A percentile compares a stretch with the other conserved stretches of the same genome.
Conservation (phyloP, 2,888 invertebrate genomes). For the Nemoura dubitans region DNA sequence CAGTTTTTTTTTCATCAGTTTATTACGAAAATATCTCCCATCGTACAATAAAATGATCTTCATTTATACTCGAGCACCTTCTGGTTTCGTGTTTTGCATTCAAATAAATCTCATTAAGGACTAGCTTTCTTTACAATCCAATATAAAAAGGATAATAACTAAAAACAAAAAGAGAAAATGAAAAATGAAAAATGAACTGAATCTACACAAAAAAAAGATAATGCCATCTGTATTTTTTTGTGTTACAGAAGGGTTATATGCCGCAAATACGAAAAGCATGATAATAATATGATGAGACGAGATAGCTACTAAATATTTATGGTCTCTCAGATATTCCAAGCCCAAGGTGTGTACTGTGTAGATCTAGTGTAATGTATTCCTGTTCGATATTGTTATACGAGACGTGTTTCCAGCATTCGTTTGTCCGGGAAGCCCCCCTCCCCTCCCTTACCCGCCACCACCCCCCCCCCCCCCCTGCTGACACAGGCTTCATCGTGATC, state of each 20-base stretch:
- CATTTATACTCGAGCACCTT: not conserved
- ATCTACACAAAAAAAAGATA: conserved; percentile 5
- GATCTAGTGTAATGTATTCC: conserved; percentile 25
- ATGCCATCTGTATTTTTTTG: conserved; percentile 37
- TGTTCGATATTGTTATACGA: conserved; percentile 19
- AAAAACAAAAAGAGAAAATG: too few species aligned
- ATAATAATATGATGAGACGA: conserved; percentile 33
- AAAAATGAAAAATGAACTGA: conserved; percentile 8
- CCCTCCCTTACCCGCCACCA: too few species aligned
- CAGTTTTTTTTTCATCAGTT: not conserved
- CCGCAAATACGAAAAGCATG: conserved; percentile 25
- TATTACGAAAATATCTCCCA: not conserved
- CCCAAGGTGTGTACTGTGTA: not conserved
- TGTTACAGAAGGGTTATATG: conserved; percentile 17
- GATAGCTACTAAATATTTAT: conserved; percentile 43
- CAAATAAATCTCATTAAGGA: not conserved
- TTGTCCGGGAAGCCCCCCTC: not conserved
- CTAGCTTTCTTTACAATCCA: not conserved
- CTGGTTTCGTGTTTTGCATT: not conserved
- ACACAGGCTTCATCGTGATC: not conserved
- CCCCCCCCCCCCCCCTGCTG: not conserved
- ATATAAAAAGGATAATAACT: conserved; percentile 5
- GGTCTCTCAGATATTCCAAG: conserved; percentile 18
- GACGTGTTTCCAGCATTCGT: not conserved
- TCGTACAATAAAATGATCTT: not conserved